Evolutionary conservation across 2,888 invertebrate genomes (phyloP).

Genomic region (Monopis laevigella): DNA sequence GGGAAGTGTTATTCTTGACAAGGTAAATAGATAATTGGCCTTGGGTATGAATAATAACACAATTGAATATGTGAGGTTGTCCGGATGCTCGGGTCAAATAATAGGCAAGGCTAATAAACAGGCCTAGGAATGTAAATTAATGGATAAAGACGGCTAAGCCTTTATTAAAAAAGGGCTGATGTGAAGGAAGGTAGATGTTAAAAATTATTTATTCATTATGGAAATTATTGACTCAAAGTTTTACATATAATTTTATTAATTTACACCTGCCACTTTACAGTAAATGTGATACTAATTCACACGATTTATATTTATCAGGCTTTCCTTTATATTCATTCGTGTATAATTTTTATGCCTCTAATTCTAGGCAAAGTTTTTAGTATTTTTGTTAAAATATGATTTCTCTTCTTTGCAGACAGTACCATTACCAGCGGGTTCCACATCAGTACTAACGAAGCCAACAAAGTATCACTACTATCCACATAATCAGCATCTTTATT

Average conservation of each 20-base stretch:
- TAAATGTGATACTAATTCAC: too few species aligned
- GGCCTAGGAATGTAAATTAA: neutral
- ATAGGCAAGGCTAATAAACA: neutral
- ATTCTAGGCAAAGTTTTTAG: neutral
- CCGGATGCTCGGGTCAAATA: neutral
- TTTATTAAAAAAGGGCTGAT: too few species aligned
- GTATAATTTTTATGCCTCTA: too few species aligned
- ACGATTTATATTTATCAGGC: too few species aligned
- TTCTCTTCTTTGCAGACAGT: conserved; percentile 74
- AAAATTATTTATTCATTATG: too few species aligned
- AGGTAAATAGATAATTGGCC: conserved; percentile 5
- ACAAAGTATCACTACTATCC: conserved; percentile 95
- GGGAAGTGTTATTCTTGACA: conserved; percentile 9
- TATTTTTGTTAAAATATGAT: neutral
- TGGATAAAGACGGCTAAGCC: neutral
- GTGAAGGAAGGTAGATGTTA: too few species aligned
- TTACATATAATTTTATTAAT: too few species aligned
- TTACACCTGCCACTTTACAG: too few species aligned
- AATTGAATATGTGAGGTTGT: neutral
- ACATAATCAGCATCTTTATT: conserved; percentile 91
- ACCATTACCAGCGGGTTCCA: conserved; percentile 72
- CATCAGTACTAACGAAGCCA: conserved; percentile 81
- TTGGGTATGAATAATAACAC: conserved; percentile 1
- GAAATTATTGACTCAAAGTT: too few species aligned
- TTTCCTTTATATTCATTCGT: too few species aligned